Conservation (phyloP, 2,113 vertebrate species). For the Prietella phreatophila region DNA sequence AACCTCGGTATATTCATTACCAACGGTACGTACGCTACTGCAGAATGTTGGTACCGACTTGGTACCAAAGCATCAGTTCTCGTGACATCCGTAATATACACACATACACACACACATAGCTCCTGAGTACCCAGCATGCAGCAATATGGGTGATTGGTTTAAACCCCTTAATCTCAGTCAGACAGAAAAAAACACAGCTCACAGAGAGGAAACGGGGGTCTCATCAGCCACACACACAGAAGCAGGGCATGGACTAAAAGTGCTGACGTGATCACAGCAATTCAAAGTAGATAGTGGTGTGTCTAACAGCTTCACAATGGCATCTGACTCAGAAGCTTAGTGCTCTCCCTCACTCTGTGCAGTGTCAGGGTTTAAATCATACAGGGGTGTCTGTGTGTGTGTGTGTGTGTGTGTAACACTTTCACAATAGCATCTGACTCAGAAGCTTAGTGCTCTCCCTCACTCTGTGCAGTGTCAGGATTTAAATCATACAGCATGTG, state of each 20-base stretch:
- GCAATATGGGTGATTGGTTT: background rate
- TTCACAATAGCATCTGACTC: slow-evolving; percentile 27
- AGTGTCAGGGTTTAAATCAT: too few relatives aligned
- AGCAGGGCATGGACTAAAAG: slow-evolving; percentile 43
- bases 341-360: too few relatives aligned
- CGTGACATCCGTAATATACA: background rate
- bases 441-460: background rate
- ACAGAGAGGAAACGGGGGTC: background rate
- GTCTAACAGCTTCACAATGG: background rate
- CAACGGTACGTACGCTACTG: too few relatives aligned
- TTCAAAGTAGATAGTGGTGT: background rate
- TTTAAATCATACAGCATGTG: background rate
- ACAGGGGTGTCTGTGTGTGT: background rate
- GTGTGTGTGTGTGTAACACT: background rate
- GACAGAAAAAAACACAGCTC: background rate
- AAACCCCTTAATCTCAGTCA: background rate
- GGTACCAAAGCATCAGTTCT: too few relatives aligned
- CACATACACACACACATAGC: background rate
- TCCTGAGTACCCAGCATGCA: background rate
- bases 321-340: too few relatives aligned
- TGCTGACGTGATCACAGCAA: slow-evolving; percentile 59
- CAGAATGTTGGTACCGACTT: too few relatives aligned
- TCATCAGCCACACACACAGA: slow-evolving; percentile 63
- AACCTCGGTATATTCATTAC: too few relatives aligned
- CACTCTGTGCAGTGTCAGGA: background rate